Conservation (phyloP, 2,113 vertebrate species). For the Pimephales promelas region DNA sequence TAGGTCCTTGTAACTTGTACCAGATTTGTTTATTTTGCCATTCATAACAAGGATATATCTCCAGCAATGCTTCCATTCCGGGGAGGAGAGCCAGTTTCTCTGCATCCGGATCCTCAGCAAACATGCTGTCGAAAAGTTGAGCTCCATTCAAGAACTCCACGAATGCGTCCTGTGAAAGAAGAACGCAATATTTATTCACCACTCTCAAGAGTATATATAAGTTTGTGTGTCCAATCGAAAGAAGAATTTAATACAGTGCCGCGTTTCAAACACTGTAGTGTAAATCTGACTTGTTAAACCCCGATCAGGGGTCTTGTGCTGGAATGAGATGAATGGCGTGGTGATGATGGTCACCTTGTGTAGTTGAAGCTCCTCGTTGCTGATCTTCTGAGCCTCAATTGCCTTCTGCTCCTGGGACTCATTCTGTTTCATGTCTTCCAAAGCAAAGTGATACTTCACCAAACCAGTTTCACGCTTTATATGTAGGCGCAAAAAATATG, state of each 20-base stretch:
- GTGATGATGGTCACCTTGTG: conserved; percentile 73
- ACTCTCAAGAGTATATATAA: background rate
- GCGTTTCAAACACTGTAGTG: too few relatives aligned
- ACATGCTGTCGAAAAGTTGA: conserved; percentile 82
- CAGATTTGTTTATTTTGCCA: background rate
- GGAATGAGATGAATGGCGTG: background rate
- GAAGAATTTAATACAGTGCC: background rate
- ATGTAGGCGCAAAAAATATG: background rate
- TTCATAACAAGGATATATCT: conserved; percentile 84
- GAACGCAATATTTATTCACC: background rate
- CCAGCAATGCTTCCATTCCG: conserved; percentile 72
- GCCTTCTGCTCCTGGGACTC: conserved; percentile 67
- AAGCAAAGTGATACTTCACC: conserved; percentile 69
- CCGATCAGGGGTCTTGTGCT: background rate
- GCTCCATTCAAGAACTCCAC: conserved; percentile 85
- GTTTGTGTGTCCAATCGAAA: background rate
- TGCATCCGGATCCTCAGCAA: conserved; percentile 78
- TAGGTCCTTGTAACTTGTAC: too few relatives aligned
- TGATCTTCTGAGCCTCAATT: conserved; percentile 59
- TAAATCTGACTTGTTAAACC: background rate
- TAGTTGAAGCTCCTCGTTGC: conserved; percentile 71
- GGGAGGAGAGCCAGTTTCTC: conserved; percentile 75
- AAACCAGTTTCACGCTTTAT: conserved; percentile 75
- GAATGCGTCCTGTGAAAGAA: conserved; percentile 80
- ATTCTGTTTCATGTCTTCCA: conserved; percentile 68